Conservation (phyloP, 1,140 invertebrate species). For the Drosophila sulfurigaster region DNA sequence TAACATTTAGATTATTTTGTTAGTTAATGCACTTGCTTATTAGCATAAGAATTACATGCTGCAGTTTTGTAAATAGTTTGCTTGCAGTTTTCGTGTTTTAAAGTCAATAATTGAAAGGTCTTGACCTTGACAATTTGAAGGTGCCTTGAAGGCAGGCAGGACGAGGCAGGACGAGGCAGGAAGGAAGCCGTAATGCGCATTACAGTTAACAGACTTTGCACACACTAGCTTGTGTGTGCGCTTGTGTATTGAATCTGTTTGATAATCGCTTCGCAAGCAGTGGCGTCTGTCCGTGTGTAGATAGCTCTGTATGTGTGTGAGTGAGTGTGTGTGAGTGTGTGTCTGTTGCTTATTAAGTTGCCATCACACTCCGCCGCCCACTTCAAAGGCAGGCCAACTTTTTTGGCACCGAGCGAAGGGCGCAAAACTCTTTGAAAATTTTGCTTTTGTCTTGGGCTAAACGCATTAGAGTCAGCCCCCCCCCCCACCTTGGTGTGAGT, state of each 20-base stretch:
- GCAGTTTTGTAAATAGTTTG: too few relatives aligned
- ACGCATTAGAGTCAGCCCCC: slow-evolving; percentile 53
- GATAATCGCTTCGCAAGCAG: neutral
- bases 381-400: slow-evolving; percentile 15
- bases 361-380: slow-evolving; percentile 4
- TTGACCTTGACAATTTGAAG: too few relatives aligned
- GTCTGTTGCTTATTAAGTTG: slow-evolving; percentile 35
- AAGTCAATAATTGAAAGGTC: too few relatives aligned
- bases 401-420: slow-evolving; percentile 22
- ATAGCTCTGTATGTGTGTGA: neutral
- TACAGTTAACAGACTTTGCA: slow-evolving; percentile 3
- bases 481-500: neutral
- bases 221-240: neutral
- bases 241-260: slow-evolving; percentile 1
- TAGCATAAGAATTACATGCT: too few relatives aligned
- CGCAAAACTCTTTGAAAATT: slow-evolving; percentile 51
- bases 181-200: too few relatives aligned
- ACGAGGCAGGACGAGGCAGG: too few relatives aligned
- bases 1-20: too few relatives aligned
- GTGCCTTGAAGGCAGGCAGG: too few relatives aligned
- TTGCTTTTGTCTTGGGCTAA: slow-evolving; percentile 61
- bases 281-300: neutral
- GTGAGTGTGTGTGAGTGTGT: slow-evolving; percentile 3
- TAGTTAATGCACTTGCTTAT: too few relatives aligned
- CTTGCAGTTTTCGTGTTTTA: too few relatives aligned